Conservation (phyloP, 1,140 invertebrate species). For the Tribolium castaneum region DNA sequence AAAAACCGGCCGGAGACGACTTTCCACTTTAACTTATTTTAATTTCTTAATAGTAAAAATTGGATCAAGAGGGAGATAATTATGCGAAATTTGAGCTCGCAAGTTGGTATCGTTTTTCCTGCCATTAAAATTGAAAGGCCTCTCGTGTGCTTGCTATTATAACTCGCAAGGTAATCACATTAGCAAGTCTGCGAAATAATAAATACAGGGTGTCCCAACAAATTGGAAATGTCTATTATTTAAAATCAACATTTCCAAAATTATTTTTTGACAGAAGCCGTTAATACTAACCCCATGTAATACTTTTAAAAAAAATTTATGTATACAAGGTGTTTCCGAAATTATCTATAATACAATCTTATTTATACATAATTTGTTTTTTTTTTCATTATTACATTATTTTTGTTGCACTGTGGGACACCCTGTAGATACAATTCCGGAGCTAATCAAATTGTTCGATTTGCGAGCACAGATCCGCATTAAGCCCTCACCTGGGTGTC, state of each 20-base stretch:
- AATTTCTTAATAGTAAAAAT: not conserved
- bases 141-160: not conserved
- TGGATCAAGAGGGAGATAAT: not conserved
- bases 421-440: not conserved
- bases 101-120: slow-evolving; percentile 1
- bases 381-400: no score
- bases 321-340: no score
- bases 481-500: slow-evolving; percentile 79
- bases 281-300: no score
- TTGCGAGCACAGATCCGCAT: not conserved
- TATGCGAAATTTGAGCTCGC: not conserved
- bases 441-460: not conserved
- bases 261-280: no score
- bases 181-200: not conserved
- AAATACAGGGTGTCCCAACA: no score
- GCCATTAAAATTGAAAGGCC: slow-evolving; percentile 25
- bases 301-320: no score
- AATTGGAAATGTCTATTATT: no score
- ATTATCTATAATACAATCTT: no score
- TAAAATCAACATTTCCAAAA: no score
- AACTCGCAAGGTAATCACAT: slow-evolving; percentile 1
- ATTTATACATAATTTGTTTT: no score
- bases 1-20: not conserved
- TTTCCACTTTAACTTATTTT: not conserved
- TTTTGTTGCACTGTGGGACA: no score